phyloP scores from a whole-genome alignment of 2,888 invertebrate genomes.

The Palloptera scutellata region DNA sequence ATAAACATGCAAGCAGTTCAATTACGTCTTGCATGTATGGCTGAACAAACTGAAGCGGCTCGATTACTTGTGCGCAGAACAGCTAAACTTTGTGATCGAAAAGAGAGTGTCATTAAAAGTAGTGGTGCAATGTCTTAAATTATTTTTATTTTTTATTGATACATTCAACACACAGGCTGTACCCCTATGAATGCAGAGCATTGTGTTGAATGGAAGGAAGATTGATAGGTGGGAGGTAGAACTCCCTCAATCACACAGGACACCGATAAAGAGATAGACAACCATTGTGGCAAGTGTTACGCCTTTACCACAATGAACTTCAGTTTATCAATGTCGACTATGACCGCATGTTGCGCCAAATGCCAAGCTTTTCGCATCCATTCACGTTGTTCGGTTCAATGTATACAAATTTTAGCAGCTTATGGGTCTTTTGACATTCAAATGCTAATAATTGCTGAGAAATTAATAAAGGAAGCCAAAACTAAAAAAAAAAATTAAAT shows the following conservation, averaged over 20 bases:
- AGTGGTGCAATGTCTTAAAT: too few relatives aligned
- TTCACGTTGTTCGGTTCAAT: slow-evolving; percentile 74
- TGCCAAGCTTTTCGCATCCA: slow-evolving; percentile 78
- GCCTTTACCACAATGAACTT: too few relatives aligned
- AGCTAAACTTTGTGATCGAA: slow-evolving; percentile 69
- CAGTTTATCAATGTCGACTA: too few relatives aligned
- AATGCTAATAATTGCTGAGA: slow-evolving; percentile 74
- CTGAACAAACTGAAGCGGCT: slow-evolving; percentile 72
- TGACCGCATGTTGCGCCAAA: too few relatives aligned
- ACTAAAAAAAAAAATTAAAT: slow-evolving; percentile 30
- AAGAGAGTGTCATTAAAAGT: slow-evolving; percentile 68
- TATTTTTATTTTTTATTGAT: too few relatives aligned
- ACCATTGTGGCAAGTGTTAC: too few relatives aligned
- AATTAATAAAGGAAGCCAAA: slow-evolving; percentile 51
- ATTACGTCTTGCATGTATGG: slow-evolving; percentile 73
- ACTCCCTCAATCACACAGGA: too few relatives aligned
- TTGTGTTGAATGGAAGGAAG: too few relatives aligned
- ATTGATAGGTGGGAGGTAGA: too few relatives aligned
- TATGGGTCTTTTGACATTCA: slow-evolving; percentile 81
- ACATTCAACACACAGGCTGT: too few relatives aligned
- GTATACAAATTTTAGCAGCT: slow-evolving; percentile 81
- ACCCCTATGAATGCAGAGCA: too few relatives aligned
- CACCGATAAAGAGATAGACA: too few relatives aligned
- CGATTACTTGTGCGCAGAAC: slow-evolving; percentile 76
- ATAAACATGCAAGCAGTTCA: slow-evolving; percentile 72